phyloP scores from a whole-genome alignment of 2,113 vertebrate species.

The Catharus fuscescens region DNA sequence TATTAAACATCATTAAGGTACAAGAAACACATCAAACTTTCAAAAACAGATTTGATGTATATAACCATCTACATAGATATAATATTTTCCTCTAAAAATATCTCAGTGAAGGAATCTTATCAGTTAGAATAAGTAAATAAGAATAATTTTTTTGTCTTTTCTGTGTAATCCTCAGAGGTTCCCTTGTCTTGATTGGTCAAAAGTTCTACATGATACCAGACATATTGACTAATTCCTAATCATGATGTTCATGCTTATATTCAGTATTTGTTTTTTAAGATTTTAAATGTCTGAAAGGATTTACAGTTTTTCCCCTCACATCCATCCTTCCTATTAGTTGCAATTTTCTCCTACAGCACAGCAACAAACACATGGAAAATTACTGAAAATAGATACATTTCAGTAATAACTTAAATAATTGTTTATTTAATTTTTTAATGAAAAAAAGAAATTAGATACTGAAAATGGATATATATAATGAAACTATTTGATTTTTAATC shows the following conservation, averaged over 20 bases:
- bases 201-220: not conserved
- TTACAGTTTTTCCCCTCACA: not conserved
- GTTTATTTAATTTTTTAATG: not conserved
- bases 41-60: not conserved
- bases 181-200: not conserved
- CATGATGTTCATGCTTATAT: not conserved
- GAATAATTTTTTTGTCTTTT: not conserved
- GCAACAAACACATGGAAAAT: not conserved
- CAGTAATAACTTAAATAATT: not conserved
- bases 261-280: not conserved
- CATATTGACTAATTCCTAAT: not conserved
- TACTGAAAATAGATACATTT: not conserved
- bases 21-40: not conserved
- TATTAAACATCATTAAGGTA: not conserved
- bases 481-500: not conserved
- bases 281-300: not conserved
- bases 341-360: not conserved
- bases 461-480: not conserved
- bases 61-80: not conserved
- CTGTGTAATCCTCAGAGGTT: not conserved
- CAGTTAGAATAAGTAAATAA: not conserved
- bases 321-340: rapidly evolving
- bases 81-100: not conserved
- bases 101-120: not conserved
- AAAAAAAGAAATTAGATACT: not conserved